Conservation (phyloP, 30 jellyfish, hydroid and myxozoan species). For the Aurelia coerulea region DNA sequence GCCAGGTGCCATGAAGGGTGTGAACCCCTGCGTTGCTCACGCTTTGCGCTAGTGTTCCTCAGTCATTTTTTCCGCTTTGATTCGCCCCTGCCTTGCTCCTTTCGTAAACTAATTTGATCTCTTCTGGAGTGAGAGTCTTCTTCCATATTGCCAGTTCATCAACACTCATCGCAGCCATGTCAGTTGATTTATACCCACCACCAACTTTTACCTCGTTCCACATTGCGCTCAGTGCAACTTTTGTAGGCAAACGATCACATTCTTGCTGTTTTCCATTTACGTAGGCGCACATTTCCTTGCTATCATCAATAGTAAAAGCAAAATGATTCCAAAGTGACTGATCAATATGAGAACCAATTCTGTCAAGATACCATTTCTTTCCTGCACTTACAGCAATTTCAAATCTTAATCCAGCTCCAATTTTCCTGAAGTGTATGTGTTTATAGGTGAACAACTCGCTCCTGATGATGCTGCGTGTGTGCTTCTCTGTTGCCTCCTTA, state of each 20-base stretch:
- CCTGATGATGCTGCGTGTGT: background rate
- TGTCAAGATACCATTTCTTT: background rate
- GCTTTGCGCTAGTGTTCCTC: no score
- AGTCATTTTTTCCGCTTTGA: no score
- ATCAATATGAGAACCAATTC: background rate
- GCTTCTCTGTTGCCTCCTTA: background rate
- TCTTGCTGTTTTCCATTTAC: slow-evolving; percentile 24
- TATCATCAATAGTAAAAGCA: slow-evolving; percentile 30
- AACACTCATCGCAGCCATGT: background rate
- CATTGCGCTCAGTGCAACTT: background rate
- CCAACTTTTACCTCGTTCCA: no score
- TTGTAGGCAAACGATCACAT: background rate
- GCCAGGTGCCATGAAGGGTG: no score
- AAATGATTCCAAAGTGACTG: slow-evolving; percentile 34
- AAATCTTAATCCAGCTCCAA: background rate
- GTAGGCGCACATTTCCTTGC: slow-evolving; percentile 16
- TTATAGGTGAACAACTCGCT: background rate
- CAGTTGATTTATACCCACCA: no score
- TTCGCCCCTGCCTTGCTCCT: background rate
- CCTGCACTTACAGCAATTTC: background rate
- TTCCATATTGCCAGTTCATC: slow-evolving; percentile 26
- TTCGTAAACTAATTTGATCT: background rate
- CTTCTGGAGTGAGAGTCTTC: background rate
- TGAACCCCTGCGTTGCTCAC: no score
- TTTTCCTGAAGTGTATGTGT: background rate